phyloP scores from a whole-genome alignment of 2,113 vertebrate species.

The Neopipo cinnamomea region DNA sequence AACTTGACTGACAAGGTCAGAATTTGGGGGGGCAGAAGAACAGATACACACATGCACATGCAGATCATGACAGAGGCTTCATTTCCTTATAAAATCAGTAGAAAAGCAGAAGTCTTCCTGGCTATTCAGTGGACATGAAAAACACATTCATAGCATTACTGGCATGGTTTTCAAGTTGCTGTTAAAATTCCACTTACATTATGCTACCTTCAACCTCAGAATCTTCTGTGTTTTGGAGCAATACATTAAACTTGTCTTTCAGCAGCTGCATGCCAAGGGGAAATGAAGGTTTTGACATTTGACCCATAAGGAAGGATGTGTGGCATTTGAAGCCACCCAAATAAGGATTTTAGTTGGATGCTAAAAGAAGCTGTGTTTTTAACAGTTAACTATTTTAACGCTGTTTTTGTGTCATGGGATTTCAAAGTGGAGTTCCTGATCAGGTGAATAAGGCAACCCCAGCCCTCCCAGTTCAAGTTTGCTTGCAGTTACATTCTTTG shows the following conservation, averaged over 20 bases:
- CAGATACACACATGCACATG: background rate
- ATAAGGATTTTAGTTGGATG: constrained; percentile 38
- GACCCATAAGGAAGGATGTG: constrained; percentile 59
- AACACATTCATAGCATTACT: constrained; percentile 26
- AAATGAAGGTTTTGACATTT: constrained; percentile 60
- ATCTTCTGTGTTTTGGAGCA: constrained; percentile 40
- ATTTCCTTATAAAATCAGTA: constrained; percentile 31
- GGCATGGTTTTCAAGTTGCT: constrained; percentile 39
- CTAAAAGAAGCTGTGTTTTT: background rate
- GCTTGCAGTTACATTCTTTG: background rate
- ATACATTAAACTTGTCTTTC: constrained; percentile 39
- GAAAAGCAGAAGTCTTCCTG: constrained; percentile 20
- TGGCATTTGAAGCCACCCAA: constrained; percentile 53
- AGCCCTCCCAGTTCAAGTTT: background rate
- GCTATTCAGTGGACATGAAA: background rate
- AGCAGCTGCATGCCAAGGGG: constrained; percentile 43
- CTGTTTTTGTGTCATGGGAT: background rate
- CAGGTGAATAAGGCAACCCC: background rate
- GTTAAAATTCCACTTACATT: constrained; percentile 57
- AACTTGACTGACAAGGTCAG: background rate
- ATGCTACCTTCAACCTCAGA: constrained; percentile 38
- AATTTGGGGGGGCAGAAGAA: background rate
- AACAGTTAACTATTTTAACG: constrained; percentile 28
- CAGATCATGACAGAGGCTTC: background rate
- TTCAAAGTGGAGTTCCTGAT: background rate